phyloP scores from a whole-genome alignment of 2,113 vertebrate genomes.

The Arvicanthis niloticus region DNA sequence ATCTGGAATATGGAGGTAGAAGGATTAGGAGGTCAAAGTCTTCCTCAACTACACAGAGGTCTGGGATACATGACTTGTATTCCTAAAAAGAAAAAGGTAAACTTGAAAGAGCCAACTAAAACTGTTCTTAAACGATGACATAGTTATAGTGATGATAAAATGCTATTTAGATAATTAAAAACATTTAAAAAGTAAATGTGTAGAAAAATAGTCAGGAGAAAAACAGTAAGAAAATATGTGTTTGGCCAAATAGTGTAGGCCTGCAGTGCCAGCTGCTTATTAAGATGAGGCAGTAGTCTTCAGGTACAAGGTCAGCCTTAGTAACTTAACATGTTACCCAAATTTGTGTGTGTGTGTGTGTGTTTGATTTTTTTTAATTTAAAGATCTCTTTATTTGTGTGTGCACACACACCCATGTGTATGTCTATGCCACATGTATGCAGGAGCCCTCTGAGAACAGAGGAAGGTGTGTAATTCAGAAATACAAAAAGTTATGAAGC shows the following conservation, averaged over 20 bases:
- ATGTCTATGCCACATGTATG: accelerated
- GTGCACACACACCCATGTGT: neutral
- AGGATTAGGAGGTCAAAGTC: neutral
- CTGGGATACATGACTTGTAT: neutral
- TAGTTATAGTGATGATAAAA: neutral
- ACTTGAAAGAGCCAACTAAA: neutral
- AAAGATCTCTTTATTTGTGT: neutral
- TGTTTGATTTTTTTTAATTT: neutral
- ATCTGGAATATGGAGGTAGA: neutral
- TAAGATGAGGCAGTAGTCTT: neutral
- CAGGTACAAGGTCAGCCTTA: neutral
- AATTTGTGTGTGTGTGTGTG: neutral
- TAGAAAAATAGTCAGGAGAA: neutral
- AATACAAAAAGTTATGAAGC: neutral
- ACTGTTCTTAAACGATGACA: neutral
- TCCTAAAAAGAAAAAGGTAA: neutral
- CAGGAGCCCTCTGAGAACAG: neutral
- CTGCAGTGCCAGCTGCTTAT: neutral
- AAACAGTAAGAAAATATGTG: neutral
- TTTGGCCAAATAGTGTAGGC: neutral
- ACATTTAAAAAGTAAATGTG: neutral
- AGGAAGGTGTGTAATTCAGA: neutral
- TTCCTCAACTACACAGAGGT: neutral
- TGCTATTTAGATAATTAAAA: neutral
- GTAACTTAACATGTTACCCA: neutral